Evolutionary conservation across 2,888 invertebrate species (phyloP).

Genomic region (Sabellastarte sp.): DNA sequence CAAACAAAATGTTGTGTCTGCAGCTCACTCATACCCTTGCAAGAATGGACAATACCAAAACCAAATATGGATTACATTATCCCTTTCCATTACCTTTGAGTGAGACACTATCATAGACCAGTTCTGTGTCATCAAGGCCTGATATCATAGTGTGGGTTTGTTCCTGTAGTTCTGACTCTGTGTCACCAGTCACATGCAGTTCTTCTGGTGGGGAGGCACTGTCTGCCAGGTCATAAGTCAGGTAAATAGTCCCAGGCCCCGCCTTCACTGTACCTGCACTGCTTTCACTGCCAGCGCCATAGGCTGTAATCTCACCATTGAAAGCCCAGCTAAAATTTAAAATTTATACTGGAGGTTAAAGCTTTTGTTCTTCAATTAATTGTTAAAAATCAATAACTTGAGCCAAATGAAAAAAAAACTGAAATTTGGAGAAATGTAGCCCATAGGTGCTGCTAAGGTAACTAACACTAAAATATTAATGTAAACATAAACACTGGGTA

Average conservation of each 20-base stretch:
- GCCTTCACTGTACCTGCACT: constrained; percentile 31
- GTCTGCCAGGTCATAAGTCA: constrained; percentile 22
- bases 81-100: constrained; percentile 26
- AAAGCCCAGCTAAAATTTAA: constrained; percentile 29
- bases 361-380: too few relatives aligned
- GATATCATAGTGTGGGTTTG: constrained; percentile 34
- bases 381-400: too few relatives aligned
- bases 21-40: too few relatives aligned
- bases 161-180: constrained; percentile 26
- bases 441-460: too few relatives aligned
- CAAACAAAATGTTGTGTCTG: too few relatives aligned
- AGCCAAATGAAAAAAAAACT: too few relatives aligned
- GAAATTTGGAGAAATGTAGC: too few relatives aligned
- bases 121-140: constrained; percentile 26
- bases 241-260: constrained; percentile 41
- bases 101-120: constrained; percentile 31
- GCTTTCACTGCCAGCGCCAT: constrained; percentile 35
- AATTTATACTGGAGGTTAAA: too few relatives aligned
- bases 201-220: constrained; percentile 11
- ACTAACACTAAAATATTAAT: too few relatives aligned
- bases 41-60: too few relatives aligned
- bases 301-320: constrained; percentile 33
- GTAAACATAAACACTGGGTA: too few relatives aligned
- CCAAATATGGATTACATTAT: too few relatives aligned
- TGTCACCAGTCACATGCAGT: constrained; percentile 31